Evolutionary conservation across 2,113 vertebrate species (phyloP).

Genomic region (Pedionomus torquatus): DNA sequence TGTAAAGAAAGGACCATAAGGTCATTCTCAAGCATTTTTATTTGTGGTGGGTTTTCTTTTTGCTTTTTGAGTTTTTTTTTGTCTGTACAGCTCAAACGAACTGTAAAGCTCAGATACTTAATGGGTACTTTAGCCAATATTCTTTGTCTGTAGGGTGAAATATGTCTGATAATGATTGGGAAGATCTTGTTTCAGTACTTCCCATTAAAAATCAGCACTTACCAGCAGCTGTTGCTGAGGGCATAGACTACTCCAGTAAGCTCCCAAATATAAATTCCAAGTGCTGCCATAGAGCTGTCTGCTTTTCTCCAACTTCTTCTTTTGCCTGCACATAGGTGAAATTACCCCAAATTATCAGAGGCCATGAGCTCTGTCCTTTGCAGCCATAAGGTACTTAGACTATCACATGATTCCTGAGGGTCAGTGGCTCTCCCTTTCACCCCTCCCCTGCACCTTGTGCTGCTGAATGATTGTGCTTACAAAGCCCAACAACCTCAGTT

Average conservation of each 20-base stretch:
- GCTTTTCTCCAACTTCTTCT: neutral
- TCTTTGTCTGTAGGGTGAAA: conserved; percentile 42
- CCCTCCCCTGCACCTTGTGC: neutral
- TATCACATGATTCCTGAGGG: neutral
- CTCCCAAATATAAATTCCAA: neutral
- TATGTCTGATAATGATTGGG: conserved; percentile 20
- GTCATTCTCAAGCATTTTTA: conserved; percentile 45
- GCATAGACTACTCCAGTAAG: neutral
- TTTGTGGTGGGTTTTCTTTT: neutral
- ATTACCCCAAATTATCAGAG: neutral
- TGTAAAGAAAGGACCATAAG: conserved; percentile 34
- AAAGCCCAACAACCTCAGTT: neutral
- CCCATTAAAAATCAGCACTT: neutral
- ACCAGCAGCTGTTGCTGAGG: neutral
- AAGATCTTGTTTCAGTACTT: neutral
- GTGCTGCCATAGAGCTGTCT: neutral
- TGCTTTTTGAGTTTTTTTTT: neutral
- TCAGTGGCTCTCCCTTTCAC: neutral
- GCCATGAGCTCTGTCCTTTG: neutral
- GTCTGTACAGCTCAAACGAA: conserved; percentile 22
- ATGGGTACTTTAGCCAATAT: conserved; percentile 12
- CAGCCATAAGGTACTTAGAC: neutral
- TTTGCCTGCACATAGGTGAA: neutral
- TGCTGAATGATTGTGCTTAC: neutral
- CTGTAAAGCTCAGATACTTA: conserved; percentile 52